These are phyloP conservation scores for Lemur catta DNA, from an alignment of 2,797 vertebrate species.

Conservation along the genomic window DNA sequence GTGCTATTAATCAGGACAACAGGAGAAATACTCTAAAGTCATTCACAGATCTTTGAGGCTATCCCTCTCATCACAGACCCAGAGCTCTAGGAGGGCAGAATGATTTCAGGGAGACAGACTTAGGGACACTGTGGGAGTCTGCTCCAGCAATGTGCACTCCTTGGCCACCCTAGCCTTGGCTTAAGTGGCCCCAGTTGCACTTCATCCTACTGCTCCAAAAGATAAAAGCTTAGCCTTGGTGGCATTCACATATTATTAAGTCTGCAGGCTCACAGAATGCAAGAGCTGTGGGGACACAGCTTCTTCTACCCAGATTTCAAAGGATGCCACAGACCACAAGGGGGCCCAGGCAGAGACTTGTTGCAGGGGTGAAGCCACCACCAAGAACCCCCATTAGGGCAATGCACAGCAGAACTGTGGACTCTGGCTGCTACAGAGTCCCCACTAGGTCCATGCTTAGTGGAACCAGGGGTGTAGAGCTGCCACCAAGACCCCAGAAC, in stretches of 20 bases:
- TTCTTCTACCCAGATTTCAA: neutral
- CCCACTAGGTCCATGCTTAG: neutral
- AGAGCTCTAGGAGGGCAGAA: neutral
- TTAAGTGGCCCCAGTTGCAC: neutral
- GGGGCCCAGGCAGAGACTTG: neutral
- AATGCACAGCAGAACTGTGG: neutral
- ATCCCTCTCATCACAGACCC: neutral
- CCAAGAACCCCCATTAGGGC: neutral
- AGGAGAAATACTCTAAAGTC: neutral
- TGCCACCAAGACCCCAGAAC: neutral
- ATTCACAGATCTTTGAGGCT: neutral
- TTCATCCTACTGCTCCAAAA: neutral
- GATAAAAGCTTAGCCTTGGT: neutral
- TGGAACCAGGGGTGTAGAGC: neutral
- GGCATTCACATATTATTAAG: neutral
- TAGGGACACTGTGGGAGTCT: no score
- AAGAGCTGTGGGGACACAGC: neutral
- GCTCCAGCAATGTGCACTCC: neutral
- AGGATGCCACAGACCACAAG: neutral
- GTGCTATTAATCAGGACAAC: neutral
- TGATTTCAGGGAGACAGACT: neutral
- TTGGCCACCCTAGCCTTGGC: neutral
- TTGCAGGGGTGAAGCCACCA: neutral
- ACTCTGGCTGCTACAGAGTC: neutral
- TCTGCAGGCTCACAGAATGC: neutral